Evolutionary conservation across 2,888 invertebrate species (phyloP), one percentile per base, ranked within the genome.

Genomic region (Drosophila incognita): DNA sequence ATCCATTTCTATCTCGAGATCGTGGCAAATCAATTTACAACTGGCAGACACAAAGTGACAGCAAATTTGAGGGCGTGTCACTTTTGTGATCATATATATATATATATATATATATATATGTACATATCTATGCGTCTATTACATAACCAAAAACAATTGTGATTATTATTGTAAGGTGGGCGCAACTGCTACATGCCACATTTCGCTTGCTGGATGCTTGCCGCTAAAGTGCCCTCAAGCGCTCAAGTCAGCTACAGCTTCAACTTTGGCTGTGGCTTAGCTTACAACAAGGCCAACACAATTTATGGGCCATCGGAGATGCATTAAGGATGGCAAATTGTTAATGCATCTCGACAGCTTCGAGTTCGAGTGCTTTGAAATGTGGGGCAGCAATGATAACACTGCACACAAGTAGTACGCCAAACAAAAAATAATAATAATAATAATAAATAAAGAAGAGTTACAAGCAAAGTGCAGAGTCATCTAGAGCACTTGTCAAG

Each of bases 261-360:
- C 46, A 46, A 46, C 15, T 53, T 24, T 38, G n/a, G 52, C 46
- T 69, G 59, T 69, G 76, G 76, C 72, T 67, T 70, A 53, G 74
- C 74, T 79, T 74, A 66, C 63, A 80, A 74, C 69, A n/a, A 40
- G 71, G 56, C 69, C 74, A 79, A 42, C 66, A 60, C 74, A 75
- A 89, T 87, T 87, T 89, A 87, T 87, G 74, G 77, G 70, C 76
- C 87, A 85, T 80, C 51, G 76, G 87, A 87, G 87, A 87, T 87
- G 89, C 87, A 87, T 87, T 87, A 87, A 87, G 80, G 80, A 63
- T 73, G 82, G 38, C 74, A 85, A 83, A 84, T 76, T 85, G 89
- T 89, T 83, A 87, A 89, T 87, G 89, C 87, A 87, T 74, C 81
- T 76, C 60, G 56, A 69, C 65, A 61, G 60, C 59, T 56, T 48